phyloP scores from a whole-genome alignment of 2,797 vertebrate genomes.

The Diglossa cyanea region DNA sequence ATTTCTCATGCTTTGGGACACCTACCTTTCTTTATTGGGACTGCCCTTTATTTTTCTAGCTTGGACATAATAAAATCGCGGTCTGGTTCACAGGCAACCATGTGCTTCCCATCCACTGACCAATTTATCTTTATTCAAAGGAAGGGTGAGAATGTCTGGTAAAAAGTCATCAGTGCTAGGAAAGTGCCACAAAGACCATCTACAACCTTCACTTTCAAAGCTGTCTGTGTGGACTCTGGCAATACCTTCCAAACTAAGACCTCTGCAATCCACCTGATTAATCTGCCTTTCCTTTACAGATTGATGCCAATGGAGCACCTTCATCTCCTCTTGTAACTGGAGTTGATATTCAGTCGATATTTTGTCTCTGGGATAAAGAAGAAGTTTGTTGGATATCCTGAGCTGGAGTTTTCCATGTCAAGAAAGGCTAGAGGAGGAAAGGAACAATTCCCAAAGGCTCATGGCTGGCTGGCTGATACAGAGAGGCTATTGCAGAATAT shows the following conservation, averaged over 20 bases:
- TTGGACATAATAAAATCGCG: background rate
- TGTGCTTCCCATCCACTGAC: background rate
- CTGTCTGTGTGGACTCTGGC: background rate
- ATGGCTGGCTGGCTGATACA: background rate
- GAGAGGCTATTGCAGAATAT: background rate
- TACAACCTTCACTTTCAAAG: background rate
- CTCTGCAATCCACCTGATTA: background rate
- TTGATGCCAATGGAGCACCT: fast-evolving
- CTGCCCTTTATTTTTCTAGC: background rate
- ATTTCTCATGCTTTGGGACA: background rate
- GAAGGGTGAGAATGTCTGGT: background rate
- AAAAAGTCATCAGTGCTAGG: background rate
- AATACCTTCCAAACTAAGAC: background rate
- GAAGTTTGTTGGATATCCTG: background rate
- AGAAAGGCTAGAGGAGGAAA: background rate
- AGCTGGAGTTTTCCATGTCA: background rate
- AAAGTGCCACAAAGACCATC: background rate
- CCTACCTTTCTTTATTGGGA: background rate
- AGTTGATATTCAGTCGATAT: background rate
- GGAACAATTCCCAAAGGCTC: background rate
- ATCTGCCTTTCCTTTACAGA: background rate
- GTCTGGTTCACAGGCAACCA: background rate
- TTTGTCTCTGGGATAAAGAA: background rate
- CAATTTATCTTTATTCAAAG: background rate
- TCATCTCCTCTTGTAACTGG: fast-evolving